Evolutionary conservation across 2,797 vertebrate species (phyloP).

Genomic region (Coregonus ussuriensis): DNA sequence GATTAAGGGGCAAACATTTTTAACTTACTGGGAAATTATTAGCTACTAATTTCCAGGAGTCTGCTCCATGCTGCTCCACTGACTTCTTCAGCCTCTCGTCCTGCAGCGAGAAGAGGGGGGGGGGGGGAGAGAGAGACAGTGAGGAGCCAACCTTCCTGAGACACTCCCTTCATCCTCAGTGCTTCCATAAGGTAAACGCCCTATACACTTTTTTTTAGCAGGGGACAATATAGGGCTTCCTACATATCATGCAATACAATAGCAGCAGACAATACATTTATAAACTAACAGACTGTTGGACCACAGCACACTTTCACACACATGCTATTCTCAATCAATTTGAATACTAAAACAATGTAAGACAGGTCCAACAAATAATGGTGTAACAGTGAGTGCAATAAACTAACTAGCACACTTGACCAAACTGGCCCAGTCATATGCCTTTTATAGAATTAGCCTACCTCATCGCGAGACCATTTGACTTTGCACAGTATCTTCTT

Average conservation of each 20-base stretch:
- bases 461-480: conserved; percentile 98
- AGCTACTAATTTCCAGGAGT: conserved; percentile 92
- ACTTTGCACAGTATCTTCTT: conserved; percentile 93
- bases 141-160: background rate
- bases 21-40: conserved; percentile 89
- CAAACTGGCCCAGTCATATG: too few relatives aligned
- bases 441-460: conserved; percentile 79
- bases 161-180: background rate
- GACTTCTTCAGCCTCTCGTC: conserved; percentile 95
- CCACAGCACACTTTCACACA: background rate
- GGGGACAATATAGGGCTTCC: background rate
- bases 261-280: background rate
- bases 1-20: too few relatives aligned
- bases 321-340: background rate
- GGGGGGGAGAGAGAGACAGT: background rate
- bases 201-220: background rate
- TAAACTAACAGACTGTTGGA: background rate
- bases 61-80: conserved; percentile 93
- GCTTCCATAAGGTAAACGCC: background rate
- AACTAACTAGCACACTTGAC: too few relatives aligned
- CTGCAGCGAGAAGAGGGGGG: conserved; percentile 61
- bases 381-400: too few relatives aligned
- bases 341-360: background rate
- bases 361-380: too few relatives aligned
- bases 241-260: background rate